Evolutionary conservation across 2,797 vertebrate genomes (phyloP).

Genomic region (Coracias cyanogaster): DNA sequence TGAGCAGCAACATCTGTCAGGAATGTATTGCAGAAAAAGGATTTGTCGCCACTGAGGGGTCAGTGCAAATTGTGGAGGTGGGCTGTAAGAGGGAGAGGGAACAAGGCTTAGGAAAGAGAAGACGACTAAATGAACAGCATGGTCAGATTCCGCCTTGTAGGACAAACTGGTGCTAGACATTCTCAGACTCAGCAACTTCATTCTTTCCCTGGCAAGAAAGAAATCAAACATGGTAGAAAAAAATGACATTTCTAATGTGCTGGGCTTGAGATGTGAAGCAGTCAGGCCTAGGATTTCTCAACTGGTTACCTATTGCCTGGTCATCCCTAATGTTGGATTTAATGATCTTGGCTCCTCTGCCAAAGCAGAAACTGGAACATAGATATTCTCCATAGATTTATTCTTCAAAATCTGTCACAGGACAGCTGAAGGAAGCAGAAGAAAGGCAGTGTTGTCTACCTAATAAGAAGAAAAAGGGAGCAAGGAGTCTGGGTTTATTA

Average conservation of each 20-base stretch:
- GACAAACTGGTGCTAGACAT: neutral
- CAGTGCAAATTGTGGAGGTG: neutral
- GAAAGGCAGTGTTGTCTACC: neutral
- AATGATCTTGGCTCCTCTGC: neutral
- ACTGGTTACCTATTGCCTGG: neutral
- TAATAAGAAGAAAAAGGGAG: neutral
- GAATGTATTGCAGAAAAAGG: neutral
- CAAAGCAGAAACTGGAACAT: neutral
- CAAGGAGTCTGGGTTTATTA: neutral
- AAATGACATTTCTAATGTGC: neutral
- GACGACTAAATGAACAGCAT: neutral
- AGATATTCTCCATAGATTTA: neutral
- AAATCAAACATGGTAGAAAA: neutral
- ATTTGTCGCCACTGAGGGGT: neutral
- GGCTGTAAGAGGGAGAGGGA: neutral
- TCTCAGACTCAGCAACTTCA: neutral
- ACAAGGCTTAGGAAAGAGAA: neutral
- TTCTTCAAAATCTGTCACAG: neutral
- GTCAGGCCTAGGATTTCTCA: neutral
- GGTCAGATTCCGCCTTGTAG: neutral
- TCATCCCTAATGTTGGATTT: neutral
- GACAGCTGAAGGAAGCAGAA: neutral
- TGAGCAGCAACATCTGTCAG: neutral
- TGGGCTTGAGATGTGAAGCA: neutral
- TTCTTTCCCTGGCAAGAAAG: neutral